These are phyloP conservation scores for Leptopilina drosophilae DNA, from an alignment of 2,888 invertebrate species.

Conservation along the genomic window DNA sequence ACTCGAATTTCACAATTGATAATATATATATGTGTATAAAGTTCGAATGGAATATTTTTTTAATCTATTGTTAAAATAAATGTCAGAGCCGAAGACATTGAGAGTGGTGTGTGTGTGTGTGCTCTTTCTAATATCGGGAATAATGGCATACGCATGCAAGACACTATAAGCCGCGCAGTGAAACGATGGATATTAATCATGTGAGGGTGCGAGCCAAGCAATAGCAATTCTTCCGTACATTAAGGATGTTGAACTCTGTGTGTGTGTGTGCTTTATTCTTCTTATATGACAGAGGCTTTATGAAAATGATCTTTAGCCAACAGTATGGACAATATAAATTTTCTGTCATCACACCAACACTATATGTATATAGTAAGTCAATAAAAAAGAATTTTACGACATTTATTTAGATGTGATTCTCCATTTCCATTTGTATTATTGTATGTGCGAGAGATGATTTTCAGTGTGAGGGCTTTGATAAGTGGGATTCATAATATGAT, in stretches of 20 bases:
- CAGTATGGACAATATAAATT: slow-evolving; percentile 30
- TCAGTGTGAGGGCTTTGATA: not conserved
- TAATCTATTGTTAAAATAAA: slow-evolving; percentile 52
- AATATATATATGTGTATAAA: not conserved
- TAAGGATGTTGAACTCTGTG: slow-evolving; percentile 49
- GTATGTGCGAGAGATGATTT: not conserved
- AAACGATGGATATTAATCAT: slow-evolving; percentile 63
- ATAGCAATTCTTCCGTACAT: slow-evolving; percentile 57
- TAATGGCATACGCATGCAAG: slow-evolving; percentile 58
- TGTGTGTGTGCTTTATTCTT: slow-evolving; percentile 1
- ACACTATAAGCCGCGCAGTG: slow-evolving; percentile 45
- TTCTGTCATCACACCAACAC: slow-evolving; percentile 11
- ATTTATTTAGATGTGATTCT: slow-evolving; percentile 27
- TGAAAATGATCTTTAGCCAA: slow-evolving; percentile 26
- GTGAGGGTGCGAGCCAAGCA: slow-evolving; percentile 52
- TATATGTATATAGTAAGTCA: not conserved
- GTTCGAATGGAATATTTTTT: slow-evolving; percentile 25
- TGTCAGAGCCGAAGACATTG: slow-evolving; percentile 50
- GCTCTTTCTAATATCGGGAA: slow-evolving; percentile 62
- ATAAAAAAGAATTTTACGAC: slow-evolving; percentile 13
- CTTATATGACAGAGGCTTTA: slow-evolving; percentile 24
- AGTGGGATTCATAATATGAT: not conserved
- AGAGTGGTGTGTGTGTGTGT: slow-evolving; percentile 33
- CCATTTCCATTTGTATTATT: not conserved
- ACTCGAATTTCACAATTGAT: slow-evolving; percentile 18